phyloP scores from a whole-genome alignment of 2,888 invertebrate species.

The Diaprepes abbreviatus region DNA sequence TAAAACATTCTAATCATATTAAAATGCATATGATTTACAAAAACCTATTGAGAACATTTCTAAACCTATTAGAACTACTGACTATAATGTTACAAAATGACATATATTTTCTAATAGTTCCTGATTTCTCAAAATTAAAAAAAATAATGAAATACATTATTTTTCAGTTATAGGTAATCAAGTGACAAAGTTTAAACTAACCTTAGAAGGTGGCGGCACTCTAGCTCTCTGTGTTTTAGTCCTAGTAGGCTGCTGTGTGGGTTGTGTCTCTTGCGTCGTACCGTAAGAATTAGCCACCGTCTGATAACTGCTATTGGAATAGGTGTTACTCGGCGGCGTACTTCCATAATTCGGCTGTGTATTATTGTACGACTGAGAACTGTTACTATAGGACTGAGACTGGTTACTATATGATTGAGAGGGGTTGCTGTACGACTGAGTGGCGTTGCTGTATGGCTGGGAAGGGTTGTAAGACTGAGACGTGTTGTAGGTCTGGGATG shows the following conservation, averaged over 20 bases:
- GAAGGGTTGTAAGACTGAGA: slow-evolving; percentile 55
- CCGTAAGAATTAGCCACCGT: slow-evolving; percentile 54
- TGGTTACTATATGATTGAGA: slow-evolving; percentile 50
- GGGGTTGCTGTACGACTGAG: slow-evolving; percentile 16
- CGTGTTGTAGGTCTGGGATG: slow-evolving; percentile 36
- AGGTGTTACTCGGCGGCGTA: slow-evolving; percentile 49
- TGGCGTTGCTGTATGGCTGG: slow-evolving; percentile 29
- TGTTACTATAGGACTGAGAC: slow-evolving; percentile 48
- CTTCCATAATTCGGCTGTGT: slow-evolving; percentile 48
- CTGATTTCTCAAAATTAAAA: too few species aligned
- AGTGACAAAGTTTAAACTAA: slow-evolving; percentile 61
- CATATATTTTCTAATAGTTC: too few species aligned
- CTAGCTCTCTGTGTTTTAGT: slow-evolving; percentile 79
- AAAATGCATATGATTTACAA: too few species aligned
- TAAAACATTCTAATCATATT: too few species aligned
- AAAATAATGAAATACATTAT: too few species aligned
- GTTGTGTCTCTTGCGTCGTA: slow-evolving; percentile 39
- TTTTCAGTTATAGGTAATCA: too few species aligned
- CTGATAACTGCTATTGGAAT: slow-evolving; percentile 48
- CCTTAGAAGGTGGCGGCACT: slow-evolving; percentile 88
- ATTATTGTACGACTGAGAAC: slow-evolving; percentile 32
- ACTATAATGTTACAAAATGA: too few species aligned
- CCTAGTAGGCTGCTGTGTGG: slow-evolving; percentile 67
- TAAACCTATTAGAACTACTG: too few species aligned
- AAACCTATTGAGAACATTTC: too few species aligned